Evolutionary conservation across 2,797 vertebrate genomes (phyloP).

Genomic region (Eutrigla gurnardus): DNA sequence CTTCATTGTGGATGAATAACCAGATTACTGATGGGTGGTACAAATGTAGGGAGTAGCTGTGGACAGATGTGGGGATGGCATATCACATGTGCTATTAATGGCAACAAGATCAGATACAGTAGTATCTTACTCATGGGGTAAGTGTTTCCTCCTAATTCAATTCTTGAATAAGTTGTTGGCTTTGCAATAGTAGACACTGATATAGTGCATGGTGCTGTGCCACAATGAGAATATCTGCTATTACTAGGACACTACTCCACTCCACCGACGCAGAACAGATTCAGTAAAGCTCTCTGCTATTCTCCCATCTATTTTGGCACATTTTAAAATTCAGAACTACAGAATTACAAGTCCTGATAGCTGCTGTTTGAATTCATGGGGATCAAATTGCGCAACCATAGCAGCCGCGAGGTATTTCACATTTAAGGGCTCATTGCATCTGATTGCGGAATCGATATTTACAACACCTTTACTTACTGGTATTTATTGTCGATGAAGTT

Average conservation of each 20-base stretch:
- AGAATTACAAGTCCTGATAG: background rate
- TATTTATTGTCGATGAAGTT: background rate
- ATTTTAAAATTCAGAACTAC: background rate
- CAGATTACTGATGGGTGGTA: background rate
- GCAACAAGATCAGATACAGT: background rate
- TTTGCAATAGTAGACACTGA: background rate
- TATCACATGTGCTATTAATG: background rate
- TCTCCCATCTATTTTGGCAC: background rate
- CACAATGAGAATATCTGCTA: background rate
- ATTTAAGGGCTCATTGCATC: background rate
- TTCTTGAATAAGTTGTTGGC: background rate
- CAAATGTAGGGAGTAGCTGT: background rate
- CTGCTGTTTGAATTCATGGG: background rate
- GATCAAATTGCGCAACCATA: no score
- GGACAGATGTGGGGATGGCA: slow-evolving; percentile 23
- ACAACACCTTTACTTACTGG: background rate
- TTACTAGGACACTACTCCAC: background rate
- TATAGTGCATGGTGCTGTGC: background rate
- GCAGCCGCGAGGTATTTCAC: background rate
- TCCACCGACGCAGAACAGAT: background rate
- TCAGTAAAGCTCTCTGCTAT: background rate
- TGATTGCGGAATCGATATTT: background rate
- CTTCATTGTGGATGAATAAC: background rate
- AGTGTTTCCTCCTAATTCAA: slow-evolving; percentile 7
- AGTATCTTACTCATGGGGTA: slow-evolving; percentile 9